Conservation (phyloP, 1,140 invertebrate species). For the Bombus pascuorum region DNA sequence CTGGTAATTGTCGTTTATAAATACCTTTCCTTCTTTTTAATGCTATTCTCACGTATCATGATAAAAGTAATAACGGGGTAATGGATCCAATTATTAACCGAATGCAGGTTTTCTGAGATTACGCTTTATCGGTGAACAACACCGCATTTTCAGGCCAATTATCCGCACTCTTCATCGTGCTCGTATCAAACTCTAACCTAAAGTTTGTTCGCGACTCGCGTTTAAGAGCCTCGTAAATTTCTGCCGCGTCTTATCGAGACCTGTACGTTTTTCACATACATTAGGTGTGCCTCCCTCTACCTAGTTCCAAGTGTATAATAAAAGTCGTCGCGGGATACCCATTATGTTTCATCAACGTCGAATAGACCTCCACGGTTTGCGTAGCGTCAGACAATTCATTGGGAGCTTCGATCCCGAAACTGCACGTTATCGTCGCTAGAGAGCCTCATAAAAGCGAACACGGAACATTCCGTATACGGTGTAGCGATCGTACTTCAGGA, state of each 20-base stretch:
- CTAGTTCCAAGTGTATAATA: background rate
- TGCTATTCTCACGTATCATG: background rate
- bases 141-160: background rate
- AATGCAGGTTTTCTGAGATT: background rate
- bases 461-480: background rate
- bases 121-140: background rate
- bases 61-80: background rate
- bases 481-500: background rate
- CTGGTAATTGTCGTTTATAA: background rate
- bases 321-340: background rate
- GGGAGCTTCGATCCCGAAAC: background rate
- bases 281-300: background rate
- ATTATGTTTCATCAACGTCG: conserved; percentile 26
- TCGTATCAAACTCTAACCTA: background rate
- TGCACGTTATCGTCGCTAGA: background rate
- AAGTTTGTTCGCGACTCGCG: background rate
- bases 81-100: background rate
- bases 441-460: no score
- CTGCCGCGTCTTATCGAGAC: background rate
- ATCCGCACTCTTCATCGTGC: background rate
- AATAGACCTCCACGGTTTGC: background rate
- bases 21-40: background rate
- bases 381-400: background rate
- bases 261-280: conserved; percentile 7
- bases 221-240: conserved; percentile 16